Percentiles rank a stretch among this genome's conserved stretches.
Conservation (phyloP, 2,888 invertebrate species). For the Cheilosia impressa region DNA sequence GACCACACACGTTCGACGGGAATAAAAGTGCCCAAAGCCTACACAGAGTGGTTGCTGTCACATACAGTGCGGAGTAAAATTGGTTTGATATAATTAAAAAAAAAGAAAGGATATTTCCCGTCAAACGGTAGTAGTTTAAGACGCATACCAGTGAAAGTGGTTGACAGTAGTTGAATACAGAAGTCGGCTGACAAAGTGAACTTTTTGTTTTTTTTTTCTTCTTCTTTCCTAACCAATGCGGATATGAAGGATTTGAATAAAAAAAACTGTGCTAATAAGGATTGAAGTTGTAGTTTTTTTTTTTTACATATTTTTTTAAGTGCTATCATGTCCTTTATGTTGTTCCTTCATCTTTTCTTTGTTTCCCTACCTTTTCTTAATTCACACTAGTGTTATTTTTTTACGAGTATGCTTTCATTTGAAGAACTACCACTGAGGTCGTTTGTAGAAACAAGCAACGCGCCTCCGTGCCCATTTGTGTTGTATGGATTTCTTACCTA, state of each 20-base stretch:
- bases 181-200: constrained; percentile 20
- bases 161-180: constrained; percentile 40
- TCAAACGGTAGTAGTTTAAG: constrained; percentile 55
- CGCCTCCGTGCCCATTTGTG: constrained; percentile 32
- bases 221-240: constrained; percentile 22
- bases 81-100: constrained; percentile 22
- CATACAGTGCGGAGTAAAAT: too few relatives aligned
- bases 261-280: constrained; percentile 43
- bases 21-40: constrained; percentile 38
- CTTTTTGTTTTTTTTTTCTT: neutral
- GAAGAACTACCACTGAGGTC: constrained; percentile 39
- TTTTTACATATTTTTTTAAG: constrained; percentile 11
- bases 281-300: constrained; percentile 9
- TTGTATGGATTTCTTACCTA: constrained; percentile 60
- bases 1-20: constrained; percentile 44
- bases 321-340: constrained; percentile 54
- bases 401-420: constrained; percentile 33
- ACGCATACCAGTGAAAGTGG: constrained; percentile 60
- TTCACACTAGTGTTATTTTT: constrained; percentile 44
- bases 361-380: constrained; percentile 45
- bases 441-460: constrained; percentile 43
- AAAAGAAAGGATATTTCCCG: constrained; percentile 43
- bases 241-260: constrained; percentile 46
- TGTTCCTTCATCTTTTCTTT: constrained; percentile 30
- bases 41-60: constrained; percentile 56